A percentile compares a stretch with the other conserved stretches of the same genome.
These are phyloP conservation scores for Cacoxenus indagator DNA, from an alignment of 2,888 invertebrate genomes.

Conservation along the genomic window DNA sequence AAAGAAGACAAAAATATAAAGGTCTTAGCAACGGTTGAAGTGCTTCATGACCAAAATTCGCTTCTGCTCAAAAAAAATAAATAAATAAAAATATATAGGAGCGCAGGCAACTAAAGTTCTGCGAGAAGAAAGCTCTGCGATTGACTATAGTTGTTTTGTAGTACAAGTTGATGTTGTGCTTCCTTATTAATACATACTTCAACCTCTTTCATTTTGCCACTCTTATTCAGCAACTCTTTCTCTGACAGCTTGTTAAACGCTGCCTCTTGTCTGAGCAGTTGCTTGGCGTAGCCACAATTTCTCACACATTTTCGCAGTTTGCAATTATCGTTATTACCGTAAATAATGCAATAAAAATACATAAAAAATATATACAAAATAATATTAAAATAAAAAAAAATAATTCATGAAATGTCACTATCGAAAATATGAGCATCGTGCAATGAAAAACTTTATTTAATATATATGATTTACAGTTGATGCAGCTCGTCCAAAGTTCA, in stretches of 20 bases:
- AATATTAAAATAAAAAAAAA: background rate
- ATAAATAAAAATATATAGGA: too few relatives aligned
- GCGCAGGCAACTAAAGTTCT: too few relatives aligned
- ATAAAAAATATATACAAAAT: background rate
- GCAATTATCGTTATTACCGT: conserved; percentile 14
- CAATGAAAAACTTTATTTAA: too few relatives aligned
- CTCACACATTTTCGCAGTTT: conserved; percentile 16
- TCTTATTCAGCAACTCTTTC: conserved; percentile 34
- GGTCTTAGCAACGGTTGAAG: conserved; percentile 26
- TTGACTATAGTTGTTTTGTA: too few relatives aligned
- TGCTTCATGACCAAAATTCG: too few relatives aligned
- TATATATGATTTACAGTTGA: conserved; percentile 12
- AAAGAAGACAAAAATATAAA: conserved; percentile 27
- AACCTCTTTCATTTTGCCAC: too few relatives aligned
- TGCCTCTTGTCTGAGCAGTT: background rate
- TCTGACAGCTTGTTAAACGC: conserved; percentile 13
- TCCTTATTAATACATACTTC: too few relatives aligned
- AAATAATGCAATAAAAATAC: conserved; percentile 6
- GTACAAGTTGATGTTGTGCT: conserved; percentile 22
- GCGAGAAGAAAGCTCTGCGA: too few relatives aligned
- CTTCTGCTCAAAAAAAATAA: too few relatives aligned
- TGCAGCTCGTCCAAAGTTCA: background rate
- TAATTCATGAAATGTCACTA: background rate
- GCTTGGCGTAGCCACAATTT: background rate
- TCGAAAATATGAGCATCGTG: background rate